Conservation (phyloP, 2,888 invertebrate species). For the Agrochola circellaris region DNA sequence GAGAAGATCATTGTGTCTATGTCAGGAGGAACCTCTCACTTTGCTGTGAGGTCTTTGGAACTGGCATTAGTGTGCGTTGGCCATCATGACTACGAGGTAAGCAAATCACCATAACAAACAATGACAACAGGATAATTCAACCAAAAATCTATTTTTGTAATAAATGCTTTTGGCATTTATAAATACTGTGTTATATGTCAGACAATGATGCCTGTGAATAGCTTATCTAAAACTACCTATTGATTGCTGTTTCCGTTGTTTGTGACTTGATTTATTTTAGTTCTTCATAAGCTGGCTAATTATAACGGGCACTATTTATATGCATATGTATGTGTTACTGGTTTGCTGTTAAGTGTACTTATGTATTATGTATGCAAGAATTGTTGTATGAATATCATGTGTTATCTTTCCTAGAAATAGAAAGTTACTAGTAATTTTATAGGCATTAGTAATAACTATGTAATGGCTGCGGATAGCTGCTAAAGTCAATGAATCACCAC, state of each 20-base stretch:
- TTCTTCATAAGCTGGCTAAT: background rate
- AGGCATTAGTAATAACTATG: background rate
- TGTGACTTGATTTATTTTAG: background rate
- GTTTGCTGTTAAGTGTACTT: background rate
- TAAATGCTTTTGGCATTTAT: background rate
- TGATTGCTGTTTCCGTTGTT: background rate
- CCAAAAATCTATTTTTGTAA: background rate
- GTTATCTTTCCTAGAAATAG: conserved; percentile 3
- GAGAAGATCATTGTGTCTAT: conserved; percentile 94
- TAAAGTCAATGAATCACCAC: background rate
- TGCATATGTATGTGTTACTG: background rate
- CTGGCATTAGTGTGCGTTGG: conserved; percentile 97
- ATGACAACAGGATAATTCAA: conserved; percentile 2
- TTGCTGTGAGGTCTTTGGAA: conserved; percentile 96
- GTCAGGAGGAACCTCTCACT: conserved; percentile 92
- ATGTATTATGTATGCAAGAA: background rate
- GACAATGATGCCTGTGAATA: background rate
- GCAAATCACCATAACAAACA: conserved; percentile 2
- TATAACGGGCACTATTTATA: background rate
- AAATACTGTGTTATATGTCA: background rate
- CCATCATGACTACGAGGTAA: conserved; percentile 98
- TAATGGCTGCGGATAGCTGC: background rate
- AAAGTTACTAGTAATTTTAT: conserved; percentile 8
- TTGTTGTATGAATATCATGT: background rate
- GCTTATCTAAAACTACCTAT: background rate